These are phyloP conservation scores for Agrochola litura DNA, from an alignment of 2,888 invertebrate species.

Conservation along the genomic window DNA sequence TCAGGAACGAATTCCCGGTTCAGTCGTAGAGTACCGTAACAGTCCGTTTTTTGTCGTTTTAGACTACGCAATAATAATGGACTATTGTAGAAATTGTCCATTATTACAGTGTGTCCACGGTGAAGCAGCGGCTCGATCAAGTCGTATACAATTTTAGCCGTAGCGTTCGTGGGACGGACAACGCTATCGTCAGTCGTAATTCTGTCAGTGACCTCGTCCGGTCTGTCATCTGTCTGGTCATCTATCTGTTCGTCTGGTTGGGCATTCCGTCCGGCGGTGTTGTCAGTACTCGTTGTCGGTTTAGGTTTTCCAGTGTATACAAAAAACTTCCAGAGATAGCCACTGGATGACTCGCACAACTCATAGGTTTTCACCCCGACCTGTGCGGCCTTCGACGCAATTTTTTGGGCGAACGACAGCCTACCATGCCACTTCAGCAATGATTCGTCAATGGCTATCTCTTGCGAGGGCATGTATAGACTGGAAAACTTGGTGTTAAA, in stretches of 20 bases:
- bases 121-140: slow-evolving; percentile 1
- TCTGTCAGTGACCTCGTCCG: no score
- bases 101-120: slow-evolving; percentile 9
- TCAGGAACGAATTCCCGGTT: slow-evolving; percentile 21
- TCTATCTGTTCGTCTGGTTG: not conserved
- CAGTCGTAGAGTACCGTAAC: slow-evolving; percentile 13
- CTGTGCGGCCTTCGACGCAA: slow-evolving; percentile 7
- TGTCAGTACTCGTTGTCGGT: not conserved
- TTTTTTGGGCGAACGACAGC: not conserved
- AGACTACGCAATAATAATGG: slow-evolving; percentile 6
- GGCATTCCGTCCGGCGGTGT: not conserved
- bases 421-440: not conserved
- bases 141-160: not conserved
- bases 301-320: not conserved
- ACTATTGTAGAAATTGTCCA: slow-evolving; percentile 11
- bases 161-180: not conserved
- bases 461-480: slow-evolving; percentile 7
- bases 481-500: not conserved
- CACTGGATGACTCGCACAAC: not conserved
- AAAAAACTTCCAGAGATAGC: slow-evolving; percentile 23
- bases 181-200: not conserved
- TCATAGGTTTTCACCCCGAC: not conserved
- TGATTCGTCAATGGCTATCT: slow-evolving; percentile 11
- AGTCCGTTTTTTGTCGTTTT: slow-evolving; percentile 9
- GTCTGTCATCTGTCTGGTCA: not conserved